Conservation (phyloP, 1,140 invertebrate genomes). For the Muscidifurax raptorellus region DNA sequence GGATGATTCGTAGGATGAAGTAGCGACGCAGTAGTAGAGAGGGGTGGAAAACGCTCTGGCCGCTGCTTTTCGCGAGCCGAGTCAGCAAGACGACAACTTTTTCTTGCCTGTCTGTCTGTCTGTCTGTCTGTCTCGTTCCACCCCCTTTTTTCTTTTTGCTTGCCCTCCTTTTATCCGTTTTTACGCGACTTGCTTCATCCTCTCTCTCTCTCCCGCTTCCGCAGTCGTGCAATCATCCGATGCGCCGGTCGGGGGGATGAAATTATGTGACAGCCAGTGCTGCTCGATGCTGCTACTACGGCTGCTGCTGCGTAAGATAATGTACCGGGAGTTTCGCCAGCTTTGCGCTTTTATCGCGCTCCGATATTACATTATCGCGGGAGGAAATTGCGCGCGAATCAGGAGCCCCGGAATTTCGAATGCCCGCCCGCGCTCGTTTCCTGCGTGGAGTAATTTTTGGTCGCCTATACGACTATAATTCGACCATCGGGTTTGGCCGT, state of each 20-base stretch:
- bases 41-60: neutral
- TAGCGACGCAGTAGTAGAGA: neutral
- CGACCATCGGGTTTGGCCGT: neutral
- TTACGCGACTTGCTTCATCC: slow-evolving; percentile 2
- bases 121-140: neutral
- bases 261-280: slow-evolving; percentile 30
- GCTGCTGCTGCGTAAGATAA: neutral
- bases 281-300: too few relatives aligned
- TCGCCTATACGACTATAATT: neutral
- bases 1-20: slow-evolving; percentile 10
- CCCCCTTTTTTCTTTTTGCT: slow-evolving; percentile 1
- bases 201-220: slow-evolving; percentile 10
- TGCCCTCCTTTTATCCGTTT: slow-evolving; percentile 27
- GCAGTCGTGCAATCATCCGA: slow-evolving; percentile 11
- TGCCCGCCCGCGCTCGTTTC: neutral
- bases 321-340: neutral
- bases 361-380: neutral
- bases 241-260: neutral
- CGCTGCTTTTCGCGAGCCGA: slow-evolving; percentile 21
- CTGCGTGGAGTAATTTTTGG: neutral
- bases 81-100: slow-evolving; percentile 38
- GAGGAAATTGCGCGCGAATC: neutral
- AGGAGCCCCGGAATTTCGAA: neutral
- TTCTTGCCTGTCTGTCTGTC: slow-evolving; percentile 9
- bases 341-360: neutral